Conservation (phyloP, 1,140 invertebrate species). For the Mactra quadrangularis region DNA sequence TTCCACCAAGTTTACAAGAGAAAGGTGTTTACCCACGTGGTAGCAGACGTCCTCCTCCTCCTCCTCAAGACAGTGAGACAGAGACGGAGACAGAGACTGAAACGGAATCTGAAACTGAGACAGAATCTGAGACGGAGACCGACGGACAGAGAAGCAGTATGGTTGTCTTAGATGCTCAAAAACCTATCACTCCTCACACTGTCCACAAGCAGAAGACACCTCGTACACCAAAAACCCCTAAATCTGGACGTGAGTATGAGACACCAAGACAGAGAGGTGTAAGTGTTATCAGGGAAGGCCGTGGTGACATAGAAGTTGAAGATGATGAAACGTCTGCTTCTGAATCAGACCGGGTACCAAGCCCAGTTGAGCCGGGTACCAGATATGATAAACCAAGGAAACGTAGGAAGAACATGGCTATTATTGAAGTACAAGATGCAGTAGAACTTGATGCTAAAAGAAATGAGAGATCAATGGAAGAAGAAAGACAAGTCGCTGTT, state of each 20-base stretch:
- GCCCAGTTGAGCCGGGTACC: constrained; percentile 9
- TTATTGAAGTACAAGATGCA: constrained; percentile 75
- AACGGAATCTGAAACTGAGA: constrained; percentile 60
- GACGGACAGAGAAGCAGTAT: constrained; percentile 55
- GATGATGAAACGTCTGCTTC: constrained; percentile 46
- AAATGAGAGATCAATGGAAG: constrained; percentile 60
- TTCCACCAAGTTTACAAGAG: constrained; percentile 53
- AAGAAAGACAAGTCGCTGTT: constrained; percentile 69
- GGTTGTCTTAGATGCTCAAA: constrained; percentile 65
- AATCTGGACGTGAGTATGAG: constrained; percentile 33
- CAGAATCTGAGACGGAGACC: constrained; percentile 60
- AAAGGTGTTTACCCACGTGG: constrained; percentile 14
- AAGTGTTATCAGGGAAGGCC: constrained; percentile 41
- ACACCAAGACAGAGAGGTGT: constrained; percentile 41
- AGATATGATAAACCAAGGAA: constrained; percentile 29
- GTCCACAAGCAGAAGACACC: constrained; percentile 23
- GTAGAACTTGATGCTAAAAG: constrained; percentile 67
- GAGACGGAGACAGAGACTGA: constrained; percentile 64
- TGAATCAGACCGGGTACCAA: neutral
- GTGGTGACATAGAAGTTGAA: constrained; percentile 55
- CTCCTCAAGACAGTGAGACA: constrained; percentile 61
- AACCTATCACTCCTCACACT: constrained; percentile 41
- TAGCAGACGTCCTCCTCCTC: constrained; percentile 3
- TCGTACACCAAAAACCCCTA: constrained; percentile 49
- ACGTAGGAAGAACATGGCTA: constrained; percentile 60